phyloP scores from a whole-genome alignment of 2,797 vertebrate species.

The Cephalopachus bancanus region DNA sequence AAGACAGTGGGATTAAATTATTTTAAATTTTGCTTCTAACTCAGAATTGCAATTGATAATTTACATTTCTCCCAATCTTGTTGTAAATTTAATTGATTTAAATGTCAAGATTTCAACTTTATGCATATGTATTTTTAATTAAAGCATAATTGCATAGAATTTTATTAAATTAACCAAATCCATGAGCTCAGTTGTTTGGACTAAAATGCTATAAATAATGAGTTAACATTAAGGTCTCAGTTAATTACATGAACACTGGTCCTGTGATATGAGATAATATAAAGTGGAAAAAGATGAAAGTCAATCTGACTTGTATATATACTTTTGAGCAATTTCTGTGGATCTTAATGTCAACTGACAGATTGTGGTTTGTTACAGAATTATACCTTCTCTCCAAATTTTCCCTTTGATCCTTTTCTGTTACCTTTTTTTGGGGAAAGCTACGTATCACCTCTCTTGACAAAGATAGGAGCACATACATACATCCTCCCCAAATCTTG shows the following conservation, averaged over 20 bases:
- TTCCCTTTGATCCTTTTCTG: slow-evolving; percentile 23
- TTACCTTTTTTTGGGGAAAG: background rate
- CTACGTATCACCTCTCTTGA: background rate
- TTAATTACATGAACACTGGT: slow-evolving; percentile 69
- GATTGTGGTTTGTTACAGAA: background rate
- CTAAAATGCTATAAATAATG: slow-evolving; percentile 72
- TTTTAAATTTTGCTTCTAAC: slow-evolving; percentile 39
- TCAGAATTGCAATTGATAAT: slow-evolving; percentile 14
- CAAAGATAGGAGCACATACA: background rate
- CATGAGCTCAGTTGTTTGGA: slow-evolving; percentile 69
- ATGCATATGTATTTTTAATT: slow-evolving; percentile 76
- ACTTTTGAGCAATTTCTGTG: slow-evolving; percentile 9
- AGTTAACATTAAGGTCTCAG: slow-evolving; percentile 67
- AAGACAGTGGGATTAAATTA: background rate
- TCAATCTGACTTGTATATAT: background rate
- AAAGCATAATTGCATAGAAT: slow-evolving; percentile 66
- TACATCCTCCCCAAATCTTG: background rate
- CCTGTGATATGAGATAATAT: slow-evolving; percentile 22
- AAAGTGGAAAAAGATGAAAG: slow-evolving; percentile 55
- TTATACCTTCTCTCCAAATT: background rate
- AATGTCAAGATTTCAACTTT: slow-evolving; percentile 55
- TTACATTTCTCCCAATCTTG: slow-evolving; percentile 78
- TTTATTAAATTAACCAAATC: slow-evolving; percentile 74
- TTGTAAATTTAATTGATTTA: slow-evolving; percentile 67
- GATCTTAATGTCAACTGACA: background rate